These are phyloP conservation scores for Apocheima hispidaria DNA, from an alignment of 2,888 invertebrate species.

Conservation along the genomic window DNA sequence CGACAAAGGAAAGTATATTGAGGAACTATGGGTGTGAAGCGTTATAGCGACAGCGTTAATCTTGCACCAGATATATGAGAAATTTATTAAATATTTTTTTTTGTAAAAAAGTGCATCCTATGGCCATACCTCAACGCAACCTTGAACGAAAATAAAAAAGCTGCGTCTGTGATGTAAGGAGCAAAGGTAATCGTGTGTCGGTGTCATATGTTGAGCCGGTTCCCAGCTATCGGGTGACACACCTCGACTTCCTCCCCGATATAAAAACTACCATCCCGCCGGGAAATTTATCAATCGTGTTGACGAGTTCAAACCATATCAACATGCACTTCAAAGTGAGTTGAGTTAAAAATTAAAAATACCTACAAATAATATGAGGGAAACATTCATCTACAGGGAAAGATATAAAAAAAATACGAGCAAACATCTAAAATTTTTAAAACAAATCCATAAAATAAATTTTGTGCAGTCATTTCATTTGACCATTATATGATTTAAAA, in stretches of 20 bases:
- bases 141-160: constrained; percentile 75
- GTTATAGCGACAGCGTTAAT: too few species aligned
- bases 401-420: too few species aligned
- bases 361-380: background rate
- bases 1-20: too few species aligned
- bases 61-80: too few species aligned
- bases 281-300: constrained; percentile 72
- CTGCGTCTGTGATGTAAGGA: constrained; percentile 73
- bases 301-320: constrained; percentile 66
- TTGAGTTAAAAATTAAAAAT: constrained; percentile 4
- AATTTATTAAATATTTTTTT: background rate
- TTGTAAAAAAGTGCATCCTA: constrained; percentile 32
- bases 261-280: constrained; percentile 78
- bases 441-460: too few species aligned
- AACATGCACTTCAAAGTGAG: constrained; percentile 82
- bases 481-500: background rate
- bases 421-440: too few species aligned
- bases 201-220: constrained; percentile 79
- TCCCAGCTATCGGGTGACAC: constrained; percentile 72
- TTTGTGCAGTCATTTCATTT: too few species aligned
- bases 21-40: too few species aligned
- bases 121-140: constrained; percentile 65
- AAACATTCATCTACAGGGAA: too few species aligned
- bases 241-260: constrained; percentile 64
- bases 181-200: constrained; percentile 74